These are phyloP conservation scores for Pantherophis alleghaniensis DNA, from an alignment of 2,797 vertebrate genomes.

Conservation along the genomic window DNA sequence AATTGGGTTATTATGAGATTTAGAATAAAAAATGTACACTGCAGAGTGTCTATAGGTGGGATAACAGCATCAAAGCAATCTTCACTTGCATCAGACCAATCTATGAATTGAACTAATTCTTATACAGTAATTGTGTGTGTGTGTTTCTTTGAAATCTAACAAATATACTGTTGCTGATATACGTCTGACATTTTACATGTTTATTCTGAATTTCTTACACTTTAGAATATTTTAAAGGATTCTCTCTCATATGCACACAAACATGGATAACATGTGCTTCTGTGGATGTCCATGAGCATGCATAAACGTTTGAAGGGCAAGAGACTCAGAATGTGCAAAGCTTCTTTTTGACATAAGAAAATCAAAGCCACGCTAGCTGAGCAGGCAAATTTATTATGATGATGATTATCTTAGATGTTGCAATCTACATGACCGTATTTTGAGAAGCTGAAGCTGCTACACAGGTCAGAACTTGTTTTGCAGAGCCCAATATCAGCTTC, in stretches of 20 bases:
- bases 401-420: conserved; percentile 42
- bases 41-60: neutral
- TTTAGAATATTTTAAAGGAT: conserved; percentile 5
- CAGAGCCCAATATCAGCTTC: conserved; percentile 64
- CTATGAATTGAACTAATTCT: neutral
- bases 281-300: neutral
- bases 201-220: conserved; percentile 11
- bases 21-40: neutral
- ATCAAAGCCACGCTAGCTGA: conserved; percentile 26
- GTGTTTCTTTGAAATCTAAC: neutral
- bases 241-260: neutral
- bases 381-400: conserved; percentile 35
- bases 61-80: neutral
- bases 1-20: neutral
- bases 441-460: conserved; percentile 54
- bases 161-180: neutral
- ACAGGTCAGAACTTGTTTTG: conserved; percentile 64
- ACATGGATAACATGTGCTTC: neutral
- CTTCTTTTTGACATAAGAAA: conserved; percentile 10
- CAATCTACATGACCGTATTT: conserved; percentile 50
- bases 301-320: conserved; percentile 3
- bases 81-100: neutral
- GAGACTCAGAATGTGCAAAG: conserved; percentile 17
- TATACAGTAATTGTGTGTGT: neutral
- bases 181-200: neutral